Percentiles rank a stretch among this genome's conserved stretches.
Conservation (phyloP, 2,888 invertebrate species). For the Rotaria magnacalcarata region DNA sequence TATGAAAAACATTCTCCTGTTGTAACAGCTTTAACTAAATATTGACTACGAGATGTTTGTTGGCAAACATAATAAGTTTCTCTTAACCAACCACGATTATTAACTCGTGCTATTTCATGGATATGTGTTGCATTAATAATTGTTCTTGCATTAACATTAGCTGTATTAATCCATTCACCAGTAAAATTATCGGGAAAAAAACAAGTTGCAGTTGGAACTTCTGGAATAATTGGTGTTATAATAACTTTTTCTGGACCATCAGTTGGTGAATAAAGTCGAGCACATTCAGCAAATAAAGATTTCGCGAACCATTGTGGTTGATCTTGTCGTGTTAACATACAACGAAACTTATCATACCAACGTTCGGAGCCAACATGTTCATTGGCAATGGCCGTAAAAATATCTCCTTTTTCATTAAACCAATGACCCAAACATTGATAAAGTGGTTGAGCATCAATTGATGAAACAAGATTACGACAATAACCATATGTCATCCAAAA, state of each 20-base stretch:
- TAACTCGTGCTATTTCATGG: conserved; percentile 80
- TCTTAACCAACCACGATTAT: conserved; percentile 61
- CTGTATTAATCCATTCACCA: conserved; percentile 93
- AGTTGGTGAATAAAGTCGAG: conserved; percentile 40
- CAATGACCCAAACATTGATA: conserved; percentile 45
- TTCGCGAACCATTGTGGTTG: conserved; percentile 45
- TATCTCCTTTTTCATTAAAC: conserved; percentile 43
- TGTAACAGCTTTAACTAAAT: conserved; percentile 90
- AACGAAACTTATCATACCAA: conserved; percentile 45
- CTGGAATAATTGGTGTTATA: conserved; percentile 41
- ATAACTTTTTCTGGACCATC: conserved; percentile 43
- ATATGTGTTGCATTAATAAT: conserved; percentile 88
- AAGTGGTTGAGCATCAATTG: conserved; percentile 56
- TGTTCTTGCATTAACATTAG: conserved; percentile 83
- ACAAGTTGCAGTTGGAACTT: conserved; percentile 39
- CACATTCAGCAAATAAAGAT: conserved; percentile 43
- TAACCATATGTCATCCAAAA: conserved; percentile 44
- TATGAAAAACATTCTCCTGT: conserved; percentile 82
- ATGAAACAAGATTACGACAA: conserved; percentile 38
- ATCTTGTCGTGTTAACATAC: conserved; percentile 45
- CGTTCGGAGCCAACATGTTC: conserved; percentile 41
- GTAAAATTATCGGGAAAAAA: conserved; percentile 77
- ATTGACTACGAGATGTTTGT: conserved; percentile 80
- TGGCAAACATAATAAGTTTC: conserved; percentile 87
- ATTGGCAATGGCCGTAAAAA: conserved; percentile 44